Base-by-base conservation (phyloP, 2,797 vertebrate species). In the Serranus cabrilla region DNA sequence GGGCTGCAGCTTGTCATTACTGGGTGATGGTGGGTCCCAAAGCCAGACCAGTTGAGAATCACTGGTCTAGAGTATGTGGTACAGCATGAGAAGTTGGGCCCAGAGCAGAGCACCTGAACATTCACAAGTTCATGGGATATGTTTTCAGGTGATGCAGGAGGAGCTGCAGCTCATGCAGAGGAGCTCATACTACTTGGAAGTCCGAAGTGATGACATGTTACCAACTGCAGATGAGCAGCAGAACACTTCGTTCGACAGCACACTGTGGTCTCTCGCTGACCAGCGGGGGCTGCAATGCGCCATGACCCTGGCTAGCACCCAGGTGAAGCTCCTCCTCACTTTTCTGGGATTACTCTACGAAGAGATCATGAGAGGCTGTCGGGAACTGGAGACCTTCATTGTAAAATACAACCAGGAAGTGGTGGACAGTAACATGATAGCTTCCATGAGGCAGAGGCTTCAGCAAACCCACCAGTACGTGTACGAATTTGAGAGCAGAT, bases 111-210 rank as follows among this genome's bases (percentile, higher is more conserved):
- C 1, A 4, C 7, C 11, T 55, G 34, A 25, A 39, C 12, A 45
- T 18, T 68, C 16, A 7, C 34, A 34, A 27, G 14, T n/a, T 31
- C 1, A 11, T 79, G 14, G 74, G 43, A 17, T 74, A 11, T 79
- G 0, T 59, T 80, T 46, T 8, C 11, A 67, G 67, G 37, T 12
- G 7, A 23, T 43, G 46, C 62, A 72, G 16, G 11, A 59, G 9
- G 12, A 55, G 42, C 50, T 77, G 63, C 31, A 0, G 21, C 8
- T 78, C 14, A 56, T 71, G 80, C 71, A 74, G 40, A 66, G 45
- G 17, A 20, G 60, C 40, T 82, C 66, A 0, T 75, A 45, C 27
- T 74, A 71, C 61, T 21, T 78, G 51, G 46, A 47, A 21, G 57
- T 71, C 25, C 20, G 39, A 16, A 14, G 16, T 0, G 20, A 50